Evolutionary conservation across 2,888 invertebrate species (phyloP), one percentile per base, ranked within the genome.

Genomic region (Philhelius pedissequus): DNA sequence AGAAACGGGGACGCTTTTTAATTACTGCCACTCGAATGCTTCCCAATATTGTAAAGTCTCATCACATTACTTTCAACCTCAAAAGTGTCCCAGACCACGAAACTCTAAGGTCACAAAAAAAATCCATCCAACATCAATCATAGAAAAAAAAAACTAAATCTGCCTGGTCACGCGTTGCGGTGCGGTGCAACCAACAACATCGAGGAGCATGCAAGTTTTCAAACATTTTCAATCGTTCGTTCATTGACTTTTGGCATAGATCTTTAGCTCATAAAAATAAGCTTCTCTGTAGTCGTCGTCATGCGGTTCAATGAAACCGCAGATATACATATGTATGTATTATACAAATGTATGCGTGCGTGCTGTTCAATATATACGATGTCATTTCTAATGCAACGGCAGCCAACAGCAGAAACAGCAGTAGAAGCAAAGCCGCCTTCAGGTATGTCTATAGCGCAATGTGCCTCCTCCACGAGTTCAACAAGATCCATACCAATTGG

Each of bases 211-310:
- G 81, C 81, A 77, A 62, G n/a, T 68, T 77, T 77, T 77, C 66
- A 82, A 77, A 73, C 68, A 22, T 58, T 50, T 38, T 81, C 60
- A 77, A 56, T 73, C 70, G 68, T 54, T 18, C 20, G 82, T 83
- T 78, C 83, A 38, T 84, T 84, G 83, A 84, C 83, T 79, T 84
- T 84, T 84, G 83, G 83, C 83, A 84, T 84, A 84, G 83, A 84
- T 84, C 83, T 84, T 84, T 75, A 75, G 58, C 25, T 71, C 58
- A 68, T 52, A 74, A 60, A 77, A 83, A 78, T 60, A 75, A 66
- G 66, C 62, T 35, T 69, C 60, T 75, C 35, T n/a, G n/a, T n/a
- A n/a, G n/a, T n/a, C n/a, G n/a, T n/a, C 64, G 70, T 70, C 75
- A 70, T 69, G 80, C 80, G 50, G 80, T 80, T 80, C 80, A 80